These are phyloP conservation scores for Hystrix cristata DNA, from an alignment of 2,113 vertebrate genomes.

Conservation along the genomic window DNA sequence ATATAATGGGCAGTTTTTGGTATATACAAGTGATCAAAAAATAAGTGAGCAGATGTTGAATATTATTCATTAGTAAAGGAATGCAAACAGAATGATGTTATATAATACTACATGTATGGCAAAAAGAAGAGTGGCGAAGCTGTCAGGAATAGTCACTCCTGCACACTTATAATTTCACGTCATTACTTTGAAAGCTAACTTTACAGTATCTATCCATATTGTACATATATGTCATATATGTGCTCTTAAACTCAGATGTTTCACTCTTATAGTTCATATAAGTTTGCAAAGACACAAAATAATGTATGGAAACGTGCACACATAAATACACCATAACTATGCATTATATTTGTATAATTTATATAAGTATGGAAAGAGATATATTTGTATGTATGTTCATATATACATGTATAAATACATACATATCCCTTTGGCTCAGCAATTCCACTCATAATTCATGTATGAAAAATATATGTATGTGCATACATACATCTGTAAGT, in stretches of 20 bases:
- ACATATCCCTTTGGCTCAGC: neutral
- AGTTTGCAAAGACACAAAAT: neutral
- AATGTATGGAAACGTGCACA: neutral
- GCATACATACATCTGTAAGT: neutral
- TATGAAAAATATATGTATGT: neutral
- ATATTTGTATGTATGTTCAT: neutral
- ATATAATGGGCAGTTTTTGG: conserved; percentile 7
- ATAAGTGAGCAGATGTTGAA: neutral
- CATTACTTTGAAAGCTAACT: conserved; percentile 25
- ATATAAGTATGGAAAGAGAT: neutral
- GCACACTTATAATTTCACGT: neutral
- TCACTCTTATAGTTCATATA: neutral
- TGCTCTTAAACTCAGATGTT: neutral
- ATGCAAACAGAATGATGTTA: neutral
- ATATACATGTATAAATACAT: neutral
- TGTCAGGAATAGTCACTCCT: conserved; percentile 44
- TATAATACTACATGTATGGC: neutral
- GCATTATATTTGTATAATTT: neutral
- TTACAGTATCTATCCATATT: conserved; percentile 37
- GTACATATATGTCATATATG: neutral
- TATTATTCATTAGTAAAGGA: conserved; percentile 23
- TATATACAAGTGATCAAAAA: conserved; percentile 30
- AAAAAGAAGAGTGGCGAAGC: neutral
- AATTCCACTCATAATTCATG: neutral
- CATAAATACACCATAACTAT: neutral